Evolutionary conservation across 2,113 vertebrate genomes (phyloP), one percentile per base, ranked within the genome.

Genomic region (Pitta sordida): DNA sequence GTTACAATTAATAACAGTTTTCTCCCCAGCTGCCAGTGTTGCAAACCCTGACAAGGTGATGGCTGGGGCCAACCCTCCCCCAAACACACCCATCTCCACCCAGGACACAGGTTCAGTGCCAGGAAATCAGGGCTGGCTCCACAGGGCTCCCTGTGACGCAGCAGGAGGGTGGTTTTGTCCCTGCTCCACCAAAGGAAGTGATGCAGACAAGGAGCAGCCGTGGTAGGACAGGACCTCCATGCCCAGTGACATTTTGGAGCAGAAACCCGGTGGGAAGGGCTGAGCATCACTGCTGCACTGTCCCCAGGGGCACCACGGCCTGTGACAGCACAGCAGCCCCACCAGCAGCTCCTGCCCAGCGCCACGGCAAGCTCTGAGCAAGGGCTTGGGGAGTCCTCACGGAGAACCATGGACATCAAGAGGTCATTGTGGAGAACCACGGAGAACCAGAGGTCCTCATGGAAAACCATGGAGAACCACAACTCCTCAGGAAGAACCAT

Each of bases 1-100:
- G 0, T 91, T 86, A 94, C 84, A 52, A 64, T 91, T 95, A 90
- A 89, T 83, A 89, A 93, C 84, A 87, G 86, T 52, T 91, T 90
- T 49, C 67, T 76, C 70, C 67, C 75, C 49, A 63, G 75, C 74
- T 96, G 94, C 92, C 65, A 64, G 80, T 10, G 41, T 2, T 82
- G 81, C 56, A 87, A 94, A 96, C 58, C 34, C 73, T 86, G 91
- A 86, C 70, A 88, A 76, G 59, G 34, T 15, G 24, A 51, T 4
- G 10, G 81, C 7, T 6, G 22, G 79, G 73, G 81, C 64, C 68
- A 78, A 10, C 13, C 41, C 29, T 74, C 10, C 24, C 46, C 41
- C 14, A 63, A 6, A 49, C 5, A 56, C 30, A 63, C 32, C 8
- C 30, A 46, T 15, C 32, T 79, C 44, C 41, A 41, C 30, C 41